These are phyloP conservation scores for Margarornis squamiger DNA, from an alignment of 2,797 vertebrate species.

Conservation along the genomic window DNA sequence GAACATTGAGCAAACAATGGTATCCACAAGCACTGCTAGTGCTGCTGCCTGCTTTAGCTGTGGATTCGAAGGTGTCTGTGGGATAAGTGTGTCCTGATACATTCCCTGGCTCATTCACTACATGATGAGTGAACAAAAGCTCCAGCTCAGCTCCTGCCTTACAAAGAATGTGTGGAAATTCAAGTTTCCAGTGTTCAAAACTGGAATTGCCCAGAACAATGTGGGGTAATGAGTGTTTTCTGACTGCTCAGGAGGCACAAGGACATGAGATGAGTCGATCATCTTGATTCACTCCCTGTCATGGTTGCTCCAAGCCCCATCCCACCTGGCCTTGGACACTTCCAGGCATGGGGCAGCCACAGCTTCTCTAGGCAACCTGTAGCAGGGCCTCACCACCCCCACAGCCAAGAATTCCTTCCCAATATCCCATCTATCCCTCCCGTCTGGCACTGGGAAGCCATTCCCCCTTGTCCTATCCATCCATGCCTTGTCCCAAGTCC, in stretches of 20 bases:
- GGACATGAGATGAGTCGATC: background rate
- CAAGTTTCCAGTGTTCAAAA: background rate
- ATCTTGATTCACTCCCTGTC: background rate
- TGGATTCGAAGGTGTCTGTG: background rate
- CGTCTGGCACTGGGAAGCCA: background rate
- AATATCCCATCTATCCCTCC: accelerated
- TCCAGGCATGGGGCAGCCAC: background rate
- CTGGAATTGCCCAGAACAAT: background rate
- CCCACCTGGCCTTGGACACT: background rate
- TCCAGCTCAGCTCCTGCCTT: background rate
- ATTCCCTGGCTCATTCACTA: background rate
- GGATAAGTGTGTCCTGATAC: background rate
- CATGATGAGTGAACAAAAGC: background rate
- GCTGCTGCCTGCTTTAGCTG: background rate
- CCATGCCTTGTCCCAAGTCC: background rate
- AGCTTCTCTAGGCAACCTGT: no score
- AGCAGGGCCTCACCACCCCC: background rate
- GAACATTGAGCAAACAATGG: background rate
- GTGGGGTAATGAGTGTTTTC: background rate
- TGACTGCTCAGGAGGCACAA: background rate
- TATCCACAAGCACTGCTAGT: background rate
- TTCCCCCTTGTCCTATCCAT: background rate
- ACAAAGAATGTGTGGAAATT: background rate
- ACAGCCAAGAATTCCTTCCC: background rate
- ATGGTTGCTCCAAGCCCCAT: background rate